Conservation (phyloP, 2,888 invertebrate species). For the Octodonta nipae region DNA sequence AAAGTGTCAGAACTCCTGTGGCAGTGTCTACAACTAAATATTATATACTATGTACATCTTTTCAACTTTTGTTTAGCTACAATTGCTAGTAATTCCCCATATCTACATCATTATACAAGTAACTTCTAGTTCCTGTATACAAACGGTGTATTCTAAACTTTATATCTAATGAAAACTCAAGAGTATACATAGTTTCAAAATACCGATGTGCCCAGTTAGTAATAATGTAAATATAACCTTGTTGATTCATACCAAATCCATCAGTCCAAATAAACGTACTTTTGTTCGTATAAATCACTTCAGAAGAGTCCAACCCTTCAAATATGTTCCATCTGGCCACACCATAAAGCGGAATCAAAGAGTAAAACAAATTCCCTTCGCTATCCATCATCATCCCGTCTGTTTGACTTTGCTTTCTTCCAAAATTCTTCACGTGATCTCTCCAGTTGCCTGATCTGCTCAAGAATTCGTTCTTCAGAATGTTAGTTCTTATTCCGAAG, state of each 20-base stretch:
- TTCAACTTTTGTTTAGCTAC: too few relatives aligned
- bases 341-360: conserved; percentile 51
- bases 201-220: conserved; percentile 36
- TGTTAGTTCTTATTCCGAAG: conserved; percentile 47
- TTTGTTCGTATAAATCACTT: conserved; percentile 41
- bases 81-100: too few relatives aligned
- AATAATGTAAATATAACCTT: conserved; percentile 50
- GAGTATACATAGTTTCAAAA: conserved; percentile 9
- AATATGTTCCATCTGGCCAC: conserved; percentile 57
- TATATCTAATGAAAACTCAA: conserved; percentile 11
- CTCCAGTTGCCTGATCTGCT: conserved; percentile 17
- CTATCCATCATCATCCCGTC: conserved; percentile 60
- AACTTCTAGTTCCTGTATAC: background rate
- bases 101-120: background rate
- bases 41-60: too few relatives aligned
- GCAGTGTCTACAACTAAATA: too few relatives aligned
- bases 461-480: conserved; percentile 42
- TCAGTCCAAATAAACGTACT: conserved; percentile 57
- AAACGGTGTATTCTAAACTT: conserved; percentile 19
- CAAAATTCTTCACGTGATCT: conserved; percentile 17
- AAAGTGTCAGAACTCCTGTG: too few relatives aligned
- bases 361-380: conserved; percentile 51
- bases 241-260: conserved; percentile 51
- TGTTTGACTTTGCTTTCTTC: conserved; percentile 49
- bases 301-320: conserved; percentile 38